Percentiles rank a stretch among this genome's conserved stretches.
Evolutionary conservation across 2,888 invertebrate species (phyloP).

Genomic region (Parnassius mnemosyne): DNA sequence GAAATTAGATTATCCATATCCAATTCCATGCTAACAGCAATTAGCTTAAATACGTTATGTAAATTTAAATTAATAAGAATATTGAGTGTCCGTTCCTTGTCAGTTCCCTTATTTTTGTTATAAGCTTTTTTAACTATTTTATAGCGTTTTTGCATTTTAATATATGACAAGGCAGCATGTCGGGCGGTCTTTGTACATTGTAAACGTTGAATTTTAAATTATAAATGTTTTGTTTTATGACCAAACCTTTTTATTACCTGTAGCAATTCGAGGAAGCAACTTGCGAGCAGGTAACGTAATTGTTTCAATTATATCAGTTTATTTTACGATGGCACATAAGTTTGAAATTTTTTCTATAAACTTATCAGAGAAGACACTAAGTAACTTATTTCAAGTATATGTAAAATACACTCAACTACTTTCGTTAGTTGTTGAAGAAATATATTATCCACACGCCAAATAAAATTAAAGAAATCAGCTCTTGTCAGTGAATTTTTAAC

Average conservation of each 20-base stretch:
- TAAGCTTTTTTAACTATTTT: not conserved
- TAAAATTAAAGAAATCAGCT: too few species aligned
- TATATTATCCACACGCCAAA: too few species aligned
- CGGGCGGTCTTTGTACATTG: not conserved
- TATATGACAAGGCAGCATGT: not conserved
- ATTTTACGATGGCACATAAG: not conserved
- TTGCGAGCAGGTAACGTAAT: not conserved
- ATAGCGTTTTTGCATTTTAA: not conserved
- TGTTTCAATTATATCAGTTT: not conserved
- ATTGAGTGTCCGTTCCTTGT: not conserved
- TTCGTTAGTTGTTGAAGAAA: too few species aligned
- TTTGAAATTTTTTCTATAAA: too few species aligned
- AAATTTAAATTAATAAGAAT: slow-evolving; percentile 8
- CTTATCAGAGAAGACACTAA: too few species aligned
- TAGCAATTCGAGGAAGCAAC: not conserved
- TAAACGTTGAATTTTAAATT: not conserved
- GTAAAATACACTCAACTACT: too few species aligned
- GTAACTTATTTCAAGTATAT: too few species aligned
- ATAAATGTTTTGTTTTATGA: not conserved
- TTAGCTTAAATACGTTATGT: slow-evolving; percentile 3
- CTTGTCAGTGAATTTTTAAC: too few species aligned
- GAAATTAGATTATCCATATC: slow-evolving; percentile 5
- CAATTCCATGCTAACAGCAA: not conserved
- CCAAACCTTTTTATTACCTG: not conserved
- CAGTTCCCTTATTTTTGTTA: not conserved